Evolutionary conservation across 2,797 vertebrate genomes (phyloP).

Genomic region (Serranus cabrilla): DNA sequence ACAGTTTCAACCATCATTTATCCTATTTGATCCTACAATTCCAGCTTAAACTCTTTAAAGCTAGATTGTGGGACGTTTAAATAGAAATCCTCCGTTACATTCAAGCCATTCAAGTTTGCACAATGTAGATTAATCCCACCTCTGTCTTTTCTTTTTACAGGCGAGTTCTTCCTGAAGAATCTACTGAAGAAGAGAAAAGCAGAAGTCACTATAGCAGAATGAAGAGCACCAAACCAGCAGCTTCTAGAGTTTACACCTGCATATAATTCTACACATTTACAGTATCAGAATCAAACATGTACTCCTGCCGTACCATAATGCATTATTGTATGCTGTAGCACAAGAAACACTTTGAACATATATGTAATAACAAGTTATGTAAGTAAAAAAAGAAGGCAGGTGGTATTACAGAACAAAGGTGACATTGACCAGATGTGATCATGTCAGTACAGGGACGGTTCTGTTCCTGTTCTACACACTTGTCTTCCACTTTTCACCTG

Average conservation of each 20-base stretch:
- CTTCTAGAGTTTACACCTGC: neutral
- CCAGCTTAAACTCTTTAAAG: neutral
- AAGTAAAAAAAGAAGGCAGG: neutral
- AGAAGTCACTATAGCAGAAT: conserved; percentile 72
- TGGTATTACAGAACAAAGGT: neutral
- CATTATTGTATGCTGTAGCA: neutral
- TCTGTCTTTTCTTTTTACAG: conserved; percentile 71
- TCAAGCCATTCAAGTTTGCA: no score
- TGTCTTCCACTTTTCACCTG: neutral
- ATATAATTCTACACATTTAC: neutral
- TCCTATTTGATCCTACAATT: neutral
- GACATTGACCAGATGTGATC: neutral
- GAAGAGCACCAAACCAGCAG: conserved; percentile 35
- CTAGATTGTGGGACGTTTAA: no score
- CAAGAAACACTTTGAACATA: conserved; percentile 9
- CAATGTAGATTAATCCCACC: no score
- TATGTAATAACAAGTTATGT: neutral
- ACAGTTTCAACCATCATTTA: neutral
- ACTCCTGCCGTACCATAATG: neutral
- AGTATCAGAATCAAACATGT: neutral
- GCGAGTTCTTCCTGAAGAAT: conserved; percentile 98
- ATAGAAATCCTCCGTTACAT: no score
- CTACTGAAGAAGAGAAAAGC: conserved; percentile 91
- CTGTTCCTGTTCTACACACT: neutral
- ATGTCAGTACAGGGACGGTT: conserved; percentile 2